phyloP scores from a whole-genome alignment of 2,797 vertebrate genomes.

The Hippocampus kuda region DNA sequence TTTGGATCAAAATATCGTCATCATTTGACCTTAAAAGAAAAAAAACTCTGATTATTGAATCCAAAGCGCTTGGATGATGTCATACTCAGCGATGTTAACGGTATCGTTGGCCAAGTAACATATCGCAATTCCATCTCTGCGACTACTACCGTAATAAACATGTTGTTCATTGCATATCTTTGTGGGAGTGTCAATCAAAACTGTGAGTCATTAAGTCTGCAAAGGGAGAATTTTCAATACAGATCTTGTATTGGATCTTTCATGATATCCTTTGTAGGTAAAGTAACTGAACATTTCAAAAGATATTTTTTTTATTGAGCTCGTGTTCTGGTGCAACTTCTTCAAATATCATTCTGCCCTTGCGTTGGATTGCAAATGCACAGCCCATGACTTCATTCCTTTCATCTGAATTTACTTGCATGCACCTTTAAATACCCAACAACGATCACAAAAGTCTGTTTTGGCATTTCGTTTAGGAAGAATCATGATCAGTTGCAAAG shows the following conservation, averaged over 20 bases:
- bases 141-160: background rate
- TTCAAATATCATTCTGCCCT: too few relatives aligned
- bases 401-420: background rate
- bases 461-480: background rate
- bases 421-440: background rate
- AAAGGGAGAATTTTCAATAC: background rate
- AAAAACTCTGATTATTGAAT: background rate
- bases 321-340: too few relatives aligned
- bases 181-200: background rate
- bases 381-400: too few relatives aligned
- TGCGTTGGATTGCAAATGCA: too few relatives aligned
- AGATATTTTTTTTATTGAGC: too few relatives aligned
- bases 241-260: background rate
- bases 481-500: background rate
- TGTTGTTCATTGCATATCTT: background rate
- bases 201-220: background rate
- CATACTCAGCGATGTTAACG: too few relatives aligned
- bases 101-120: background rate
- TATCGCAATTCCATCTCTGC: background rate
- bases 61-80: background rate
- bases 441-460: background rate
- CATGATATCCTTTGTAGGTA: background rate
- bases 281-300: too few relatives aligned
- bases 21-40: too few relatives aligned
- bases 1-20: background rate